Base-by-base conservation (phyloP, 2,113 vertebrate species). In the Gallinago jamesoni region DNA sequence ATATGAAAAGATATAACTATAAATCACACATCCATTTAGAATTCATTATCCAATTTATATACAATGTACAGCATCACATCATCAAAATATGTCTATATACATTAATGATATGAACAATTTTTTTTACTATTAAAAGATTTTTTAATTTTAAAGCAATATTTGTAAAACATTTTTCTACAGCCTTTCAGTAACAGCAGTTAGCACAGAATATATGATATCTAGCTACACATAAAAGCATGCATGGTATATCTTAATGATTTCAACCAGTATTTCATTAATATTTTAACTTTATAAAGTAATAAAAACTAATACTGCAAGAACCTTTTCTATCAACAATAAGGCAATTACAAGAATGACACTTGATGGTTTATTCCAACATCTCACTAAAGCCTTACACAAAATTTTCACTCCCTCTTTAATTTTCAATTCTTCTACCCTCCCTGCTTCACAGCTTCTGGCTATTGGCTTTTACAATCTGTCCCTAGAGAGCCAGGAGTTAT, bases 391-490 rank as follows among this genome's bases (percentile, higher is more conserved):
- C 96, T 97, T 92, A 94, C 85, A 85, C 95, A 98, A 97, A 98
- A 98, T 98, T 98, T 97, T 96, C 97, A 97, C 94, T 97, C 98
- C 97, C 98, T 98, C 98, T 98, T 99, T 99, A 99, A 99, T 99
- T 99, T 99, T 99, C 99, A 98, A 99, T 99, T 98, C 99, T 98
- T 99, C 98, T 98, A 97, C 98, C 98, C 98, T 99, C 98, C 98
- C 98, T 99, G 99, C 99, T 99, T 99, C 99, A 99, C 98, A 98
- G 99, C 99, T 98, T 98, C 98, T 98, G 97, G 99, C 99, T 99
- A 99, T 99, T 99, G 99, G 99, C 99, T 99, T 99, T 99, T 99
- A 99, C 99, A 99, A 99, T 99, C 99, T 99, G 98, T 99, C 99
- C 99, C 99, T 97, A 97, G 99, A 98, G 99, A 99, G 97, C 88